A percentile compares a stretch with the other conserved stretches of the same genome.
phyloP scores from a whole-genome alignment of 2,888 invertebrate genomes.

The Geophilus truncorum region DNA sequence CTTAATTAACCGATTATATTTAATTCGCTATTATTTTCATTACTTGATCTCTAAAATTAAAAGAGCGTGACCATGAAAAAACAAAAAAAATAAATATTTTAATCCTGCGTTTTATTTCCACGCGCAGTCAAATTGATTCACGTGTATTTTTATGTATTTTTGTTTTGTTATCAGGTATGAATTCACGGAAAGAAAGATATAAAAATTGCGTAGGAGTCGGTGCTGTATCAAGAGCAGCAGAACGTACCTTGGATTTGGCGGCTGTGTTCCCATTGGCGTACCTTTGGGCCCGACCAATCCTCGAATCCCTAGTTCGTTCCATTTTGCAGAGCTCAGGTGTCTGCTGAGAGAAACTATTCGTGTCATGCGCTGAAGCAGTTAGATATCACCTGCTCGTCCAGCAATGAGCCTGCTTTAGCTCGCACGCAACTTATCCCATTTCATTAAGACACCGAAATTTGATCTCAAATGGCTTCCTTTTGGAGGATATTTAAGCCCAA shows the following conservation, averaged over 20 bases:
- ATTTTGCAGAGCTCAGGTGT: background rate
- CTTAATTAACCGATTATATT: background rate
- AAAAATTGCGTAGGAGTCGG: background rate
- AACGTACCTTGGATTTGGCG: background rate
- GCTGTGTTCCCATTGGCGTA: background rate
- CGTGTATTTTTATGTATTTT: background rate
- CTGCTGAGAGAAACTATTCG: background rate
- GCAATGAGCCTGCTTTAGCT: background rate
- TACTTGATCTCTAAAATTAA: background rate
- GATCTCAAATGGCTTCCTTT: slow-evolving; percentile 21
- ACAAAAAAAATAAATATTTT: background rate
- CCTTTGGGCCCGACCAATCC: background rate
- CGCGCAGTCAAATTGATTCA: background rate
- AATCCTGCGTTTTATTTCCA: background rate
- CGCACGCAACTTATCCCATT: background rate
- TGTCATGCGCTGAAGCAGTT: background rate
- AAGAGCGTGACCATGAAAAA: background rate
- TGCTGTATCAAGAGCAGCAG: background rate
- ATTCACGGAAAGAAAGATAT: too few species aligned
- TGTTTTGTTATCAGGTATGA: background rate
- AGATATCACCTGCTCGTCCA: background rate
- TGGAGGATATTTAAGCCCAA: slow-evolving; percentile 33
- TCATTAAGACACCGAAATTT: background rate
- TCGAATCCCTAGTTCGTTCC: background rate
- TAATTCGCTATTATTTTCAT: background rate